A percentile compares a stretch with the other conserved stretches of the same genome.
phyloP scores from a whole-genome alignment of 2,888 invertebrate genomes.

The Cryptocephalus primarius region DNA sequence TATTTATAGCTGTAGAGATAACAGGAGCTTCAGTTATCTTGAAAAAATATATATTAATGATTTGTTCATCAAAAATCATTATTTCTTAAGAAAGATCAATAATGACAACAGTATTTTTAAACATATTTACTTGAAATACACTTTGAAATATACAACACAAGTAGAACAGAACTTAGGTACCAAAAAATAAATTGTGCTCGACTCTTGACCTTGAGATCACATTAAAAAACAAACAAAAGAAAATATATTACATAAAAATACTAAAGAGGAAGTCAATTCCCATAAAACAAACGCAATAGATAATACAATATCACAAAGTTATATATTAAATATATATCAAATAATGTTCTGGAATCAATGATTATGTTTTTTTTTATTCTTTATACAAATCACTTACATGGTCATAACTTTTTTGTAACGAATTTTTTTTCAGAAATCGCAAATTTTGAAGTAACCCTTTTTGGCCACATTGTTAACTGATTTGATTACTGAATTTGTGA shows the following conservation, averaged over 20 bases:
- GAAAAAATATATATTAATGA: too few species aligned
- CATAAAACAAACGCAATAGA: conserved; percentile 14
- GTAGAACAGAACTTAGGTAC: conserved; percentile 16
- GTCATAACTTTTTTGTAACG: conserved; percentile 6
- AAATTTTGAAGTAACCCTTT: background rate
- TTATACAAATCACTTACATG: conserved; percentile 15
- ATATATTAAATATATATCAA: conserved; percentile 9
- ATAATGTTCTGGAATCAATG: conserved; percentile 9
- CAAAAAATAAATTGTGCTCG: conserved; percentile 23
- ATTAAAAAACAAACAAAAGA: conserved; percentile 13
- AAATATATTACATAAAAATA: conserved; percentile 5
- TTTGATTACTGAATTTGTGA: background rate
- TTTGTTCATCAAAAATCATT: too few species aligned
- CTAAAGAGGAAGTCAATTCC: conserved; percentile 9
- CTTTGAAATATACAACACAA: conserved; percentile 32
- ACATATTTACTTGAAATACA: conserved; percentile 36
- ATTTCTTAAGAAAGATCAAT: too few species aligned
- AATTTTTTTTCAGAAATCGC: conserved; percentile 2
- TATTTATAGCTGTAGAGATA: too few species aligned
- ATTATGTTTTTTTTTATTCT: conserved; percentile 10
- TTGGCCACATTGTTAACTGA: background rate
- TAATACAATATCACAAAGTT: conserved; percentile 30
- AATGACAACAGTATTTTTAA: conserved; percentile 13
- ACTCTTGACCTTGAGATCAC: conserved; percentile 30
- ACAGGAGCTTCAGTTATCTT: too few species aligned